phyloP scores from a whole-genome alignment of 2,113 vertebrate species.

The Austrofundulus limnaeus region DNA sequence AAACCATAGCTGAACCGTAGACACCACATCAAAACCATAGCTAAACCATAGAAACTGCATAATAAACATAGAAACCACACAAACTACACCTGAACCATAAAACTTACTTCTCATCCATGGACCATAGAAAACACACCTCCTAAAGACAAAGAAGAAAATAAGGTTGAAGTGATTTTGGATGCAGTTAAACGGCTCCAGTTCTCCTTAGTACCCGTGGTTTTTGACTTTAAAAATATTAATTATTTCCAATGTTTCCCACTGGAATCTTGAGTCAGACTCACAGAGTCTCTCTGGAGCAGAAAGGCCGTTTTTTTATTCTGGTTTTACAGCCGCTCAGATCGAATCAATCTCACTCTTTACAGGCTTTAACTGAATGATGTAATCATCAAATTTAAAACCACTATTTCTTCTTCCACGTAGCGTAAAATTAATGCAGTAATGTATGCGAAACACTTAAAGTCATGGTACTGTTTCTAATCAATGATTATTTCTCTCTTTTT shows the following conservation, averaged over 20 bases:
- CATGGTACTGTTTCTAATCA: constrained; percentile 8
- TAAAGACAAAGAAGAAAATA: too few relatives aligned
- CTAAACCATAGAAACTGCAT: too few relatives aligned
- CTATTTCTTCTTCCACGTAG: too few relatives aligned
- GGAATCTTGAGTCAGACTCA: constrained; percentile 9
- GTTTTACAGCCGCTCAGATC: constrained; percentile 33
- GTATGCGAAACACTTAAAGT: not conserved
- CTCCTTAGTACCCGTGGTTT: not conserved
- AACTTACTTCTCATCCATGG: too few relatives aligned
- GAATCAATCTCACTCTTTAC: constrained; percentile 48
- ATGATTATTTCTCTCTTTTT: constrained; percentile 73
- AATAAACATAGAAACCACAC: too few relatives aligned
- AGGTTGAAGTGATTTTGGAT: too few relatives aligned
- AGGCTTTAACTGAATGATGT: constrained; percentile 33
- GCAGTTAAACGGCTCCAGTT: too few relatives aligned
- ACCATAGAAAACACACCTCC: too few relatives aligned
- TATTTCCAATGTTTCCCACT: constrained; percentile 4
- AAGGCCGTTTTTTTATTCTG: constrained; percentile 23
- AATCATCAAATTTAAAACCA: constrained; percentile 15
- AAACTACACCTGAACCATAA: too few relatives aligned
- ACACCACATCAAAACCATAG: too few relatives aligned
- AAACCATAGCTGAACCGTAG: too few relatives aligned
- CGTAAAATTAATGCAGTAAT: constrained; percentile 1
- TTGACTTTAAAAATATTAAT: constrained; percentile 10
- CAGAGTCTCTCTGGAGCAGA: constrained; percentile 17